Evolutionary conservation across 2,888 invertebrate species (phyloP).

Genomic region (Calliopum simillimum): DNA sequence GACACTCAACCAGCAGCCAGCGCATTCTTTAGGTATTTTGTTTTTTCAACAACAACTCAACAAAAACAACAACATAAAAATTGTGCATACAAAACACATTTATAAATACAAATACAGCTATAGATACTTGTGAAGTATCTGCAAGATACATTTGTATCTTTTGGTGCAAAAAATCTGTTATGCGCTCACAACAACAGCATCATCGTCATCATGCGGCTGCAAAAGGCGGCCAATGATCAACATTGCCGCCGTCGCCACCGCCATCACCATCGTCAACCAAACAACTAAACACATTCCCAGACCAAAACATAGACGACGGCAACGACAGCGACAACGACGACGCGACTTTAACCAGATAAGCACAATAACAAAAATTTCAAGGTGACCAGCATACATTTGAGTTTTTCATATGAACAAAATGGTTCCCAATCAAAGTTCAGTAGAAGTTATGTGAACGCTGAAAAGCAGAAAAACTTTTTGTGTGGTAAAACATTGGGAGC

Average conservation of each 20-base stretch:
- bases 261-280: too few relatives aligned
- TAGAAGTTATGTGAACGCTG: too few relatives aligned
- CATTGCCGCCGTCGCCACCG: too few relatives aligned
- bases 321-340: slow-evolving; percentile 9
- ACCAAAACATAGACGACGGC: slow-evolving; percentile 45
- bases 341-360: not conserved
- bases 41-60: slow-evolving; percentile 16
- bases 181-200: not conserved
- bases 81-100: not conserved
- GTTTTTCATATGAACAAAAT: too few relatives aligned
- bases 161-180: slow-evolving; percentile 12
- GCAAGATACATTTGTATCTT: slow-evolving; percentile 36
- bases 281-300: slow-evolving; percentile 47
- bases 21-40: slow-evolving; percentile 36
- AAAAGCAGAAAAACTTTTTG: too few relatives aligned
- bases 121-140: slow-evolving; percentile 12
- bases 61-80: slow-evolving; percentile 2
- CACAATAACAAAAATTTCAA: too few relatives aligned
- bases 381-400: too few relatives aligned
- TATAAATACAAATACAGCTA: slow-evolving; percentile 8
- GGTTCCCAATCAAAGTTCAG: too few relatives aligned
- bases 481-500: too few relatives aligned
- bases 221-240: not conserved
- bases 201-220: slow-evolving; percentile 6
- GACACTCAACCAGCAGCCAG: slow-evolving; percentile 24